Base-by-base conservation (phyloP, 1,140 invertebrate species). In the Drosophila santomea region DNA sequence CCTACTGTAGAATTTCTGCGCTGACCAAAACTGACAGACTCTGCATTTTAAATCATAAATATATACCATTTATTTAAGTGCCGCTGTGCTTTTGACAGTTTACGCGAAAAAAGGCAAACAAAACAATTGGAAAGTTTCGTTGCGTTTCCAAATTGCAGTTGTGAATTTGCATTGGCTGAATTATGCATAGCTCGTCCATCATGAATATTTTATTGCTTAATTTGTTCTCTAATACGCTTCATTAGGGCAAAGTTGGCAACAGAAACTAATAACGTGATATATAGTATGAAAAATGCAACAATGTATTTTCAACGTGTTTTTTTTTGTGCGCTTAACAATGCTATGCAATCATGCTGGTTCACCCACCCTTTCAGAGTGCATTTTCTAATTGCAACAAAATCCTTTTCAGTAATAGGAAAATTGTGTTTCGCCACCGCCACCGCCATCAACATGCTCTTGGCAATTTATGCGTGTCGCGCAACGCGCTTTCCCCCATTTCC, bases 341-440 rank as follows among this genome's bases (percentile, higher is more conserved):
- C 25, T 35, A 52, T 44, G 36, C 48, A 35, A 47, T 62, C 51
- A 60, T 35, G 25, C 48, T n/a, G 28, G 3, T 54, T 23, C 15
- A 10, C 35, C 41, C 35, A 28, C n/a, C 20, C n/a, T 28, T 20
- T 11, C 15, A 62, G 77, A 89, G 83, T 88, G 84, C 84, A 89
- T 83, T 88, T 89, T 88, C 84, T 88, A 88, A 89, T 89, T 88
- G 83, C 80, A 83, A 83, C 85, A 67, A 89, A 89, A 88, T 89
- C 67, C 76, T 62, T 83, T 89, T 61, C 50, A 60, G 67, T 88
- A 88, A 88, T 80, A 88, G 83, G 80, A 77, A 80, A 88, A 89
- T 84, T 89, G 84, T 88, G 83, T 88, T 83, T 43, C 50, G 51
- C 55, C 78, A 74, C 61, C 67, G 58, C 74, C 44, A 15, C 57